Conservation (phyloP, 2,113 vertebrate species). For the Corydoras sp. region DNA sequence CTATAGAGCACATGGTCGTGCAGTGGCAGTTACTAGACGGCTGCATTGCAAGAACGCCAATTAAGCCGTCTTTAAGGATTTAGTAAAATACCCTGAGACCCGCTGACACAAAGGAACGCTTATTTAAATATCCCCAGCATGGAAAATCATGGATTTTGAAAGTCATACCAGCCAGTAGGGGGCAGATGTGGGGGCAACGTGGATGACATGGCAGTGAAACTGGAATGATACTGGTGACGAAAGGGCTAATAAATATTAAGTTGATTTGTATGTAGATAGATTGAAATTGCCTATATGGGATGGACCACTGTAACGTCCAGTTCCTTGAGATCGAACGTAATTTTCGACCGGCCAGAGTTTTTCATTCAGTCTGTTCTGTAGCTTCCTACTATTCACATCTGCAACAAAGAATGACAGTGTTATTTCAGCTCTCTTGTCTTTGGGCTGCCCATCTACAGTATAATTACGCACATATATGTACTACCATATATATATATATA, state of each 20-base stretch:
- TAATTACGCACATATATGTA: conserved; percentile 30
- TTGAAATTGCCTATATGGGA: conserved; percentile 64
- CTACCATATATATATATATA: conserved; percentile 40
- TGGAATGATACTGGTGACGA: conserved; percentile 48
- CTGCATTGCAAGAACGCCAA: no score
- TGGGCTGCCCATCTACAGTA: conserved; percentile 63
- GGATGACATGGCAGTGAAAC: conserved; percentile 59
- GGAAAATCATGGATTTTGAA: conserved; percentile 30
- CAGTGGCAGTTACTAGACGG: no score
- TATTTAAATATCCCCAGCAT: conserved; percentile 22
- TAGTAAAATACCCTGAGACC: no score
- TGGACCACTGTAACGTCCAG: conserved; percentile 71
- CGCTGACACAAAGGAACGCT: no score
- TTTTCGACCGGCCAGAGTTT: conserved; percentile 74
- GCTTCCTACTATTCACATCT: conserved; percentile 78
- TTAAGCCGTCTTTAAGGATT: no score
- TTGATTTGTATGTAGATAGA: conserved; percentile 26
- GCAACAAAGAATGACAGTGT: conserved; percentile 77
- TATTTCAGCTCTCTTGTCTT: conserved; percentile 81
- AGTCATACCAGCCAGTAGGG: conserved; percentile 49
- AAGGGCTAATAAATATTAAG: conserved; percentile 48
- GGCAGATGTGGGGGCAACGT: conserved; percentile 22
- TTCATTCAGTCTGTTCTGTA: conserved; percentile 73
- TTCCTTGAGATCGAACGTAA: conserved; percentile 71
- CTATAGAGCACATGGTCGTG: no score